Conservation (phyloP, 1,140 invertebrate species). For the Bombus confusus region DNA sequence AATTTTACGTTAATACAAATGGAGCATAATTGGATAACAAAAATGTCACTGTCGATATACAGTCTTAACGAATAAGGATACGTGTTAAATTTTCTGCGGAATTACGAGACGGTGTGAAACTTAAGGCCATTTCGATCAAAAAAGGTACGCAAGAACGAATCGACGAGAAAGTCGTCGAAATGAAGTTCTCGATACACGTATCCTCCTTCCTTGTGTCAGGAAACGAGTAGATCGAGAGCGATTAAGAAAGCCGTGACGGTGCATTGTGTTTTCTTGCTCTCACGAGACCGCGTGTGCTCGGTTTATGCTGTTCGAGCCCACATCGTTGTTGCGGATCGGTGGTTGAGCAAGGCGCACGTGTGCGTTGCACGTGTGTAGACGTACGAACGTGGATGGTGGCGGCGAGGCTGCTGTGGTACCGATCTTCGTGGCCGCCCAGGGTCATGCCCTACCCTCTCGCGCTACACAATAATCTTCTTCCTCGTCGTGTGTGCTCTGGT, state of each 20-base stretch:
- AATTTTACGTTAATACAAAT: background rate
- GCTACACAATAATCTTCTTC: slow-evolving; percentile 78
- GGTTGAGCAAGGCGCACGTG: slow-evolving; percentile 25
- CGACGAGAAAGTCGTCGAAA: background rate
- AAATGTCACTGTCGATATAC: fast-evolving
- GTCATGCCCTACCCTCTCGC: slow-evolving; percentile 80
- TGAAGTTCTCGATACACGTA: background rate
- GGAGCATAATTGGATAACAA: background rate
- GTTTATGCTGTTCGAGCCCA: slow-evolving; percentile 18
- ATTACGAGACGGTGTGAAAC: background rate
- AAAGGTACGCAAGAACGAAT: too few relatives aligned
- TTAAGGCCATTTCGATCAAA: too few relatives aligned
- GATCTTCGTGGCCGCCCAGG: slow-evolving; percentile 78
- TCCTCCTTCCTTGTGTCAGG: slow-evolving; percentile 54
- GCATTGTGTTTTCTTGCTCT: slow-evolving; percentile 76
- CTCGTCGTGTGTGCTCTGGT: slow-evolving; percentile 73
- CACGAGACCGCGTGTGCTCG: slow-evolving; percentile 51
- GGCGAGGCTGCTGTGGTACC: slow-evolving; percentile 61
- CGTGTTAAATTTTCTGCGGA: background rate
- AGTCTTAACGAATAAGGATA: too few relatives aligned
- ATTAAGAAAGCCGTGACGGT: slow-evolving; percentile 80
- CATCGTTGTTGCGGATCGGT: slow-evolving; percentile 27
- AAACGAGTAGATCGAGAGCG: slow-evolving; percentile 77
- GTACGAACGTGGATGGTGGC: slow-evolving; percentile 39
- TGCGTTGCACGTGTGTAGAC: slow-evolving; percentile 41